Base-by-base conservation (phyloP, 2,113 vertebrate genomes). In the Tenebrosternarchus preto region DNA sequence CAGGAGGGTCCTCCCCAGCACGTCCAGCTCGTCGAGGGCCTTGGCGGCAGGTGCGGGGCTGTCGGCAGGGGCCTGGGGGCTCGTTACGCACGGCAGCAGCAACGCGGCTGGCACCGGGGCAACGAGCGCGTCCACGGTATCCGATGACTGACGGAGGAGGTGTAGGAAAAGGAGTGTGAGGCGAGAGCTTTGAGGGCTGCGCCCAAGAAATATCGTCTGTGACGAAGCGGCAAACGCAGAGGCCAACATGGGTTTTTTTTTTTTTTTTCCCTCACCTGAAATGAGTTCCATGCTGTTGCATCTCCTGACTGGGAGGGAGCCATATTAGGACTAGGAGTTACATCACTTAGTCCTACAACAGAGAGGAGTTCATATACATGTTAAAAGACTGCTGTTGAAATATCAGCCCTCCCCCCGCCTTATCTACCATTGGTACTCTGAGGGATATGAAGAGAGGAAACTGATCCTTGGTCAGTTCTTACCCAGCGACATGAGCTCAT, bases 401-500 rank as follows among this genome's bases (percentile, higher is more conserved):
- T 50, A 80, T 50, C 19, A 60, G 73, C 73, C n/a, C n/a, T 60
- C 24, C 6, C 25, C 25, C 24, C 39, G 22, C n/a, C n/a, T n/a
- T n/a, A 57, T 69, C 27, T 22, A 12, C n/a, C 12, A 74, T 53
- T 25, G 36, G 11, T 15, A 50, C 43, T 11, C 43, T 50, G 43
- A 50, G 43, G 43, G 19, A 77, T 8, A 67, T 59, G 2, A 60
- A 25, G 43, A 2, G 3, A 46, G 2, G 5, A 20, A 17, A 20
- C 16, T 16, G 20, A 59, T 16, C 24, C 12, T 0, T 24, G 12
- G 43, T 33, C 70, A 20, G 17, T 8, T 1, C 72, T 90, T 85
- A 93, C 97, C 96, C 84, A 99, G 91, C 68, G 96, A 96, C 97
- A 98, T 98, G 74, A 99, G 96, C 77, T 99, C 97, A 63, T 99